Percentiles rank a stretch among this genome's conserved stretches.
Conservation (phyloP, 2,113 vertebrate genomes). For the Ctenodactylus gundi region DNA sequence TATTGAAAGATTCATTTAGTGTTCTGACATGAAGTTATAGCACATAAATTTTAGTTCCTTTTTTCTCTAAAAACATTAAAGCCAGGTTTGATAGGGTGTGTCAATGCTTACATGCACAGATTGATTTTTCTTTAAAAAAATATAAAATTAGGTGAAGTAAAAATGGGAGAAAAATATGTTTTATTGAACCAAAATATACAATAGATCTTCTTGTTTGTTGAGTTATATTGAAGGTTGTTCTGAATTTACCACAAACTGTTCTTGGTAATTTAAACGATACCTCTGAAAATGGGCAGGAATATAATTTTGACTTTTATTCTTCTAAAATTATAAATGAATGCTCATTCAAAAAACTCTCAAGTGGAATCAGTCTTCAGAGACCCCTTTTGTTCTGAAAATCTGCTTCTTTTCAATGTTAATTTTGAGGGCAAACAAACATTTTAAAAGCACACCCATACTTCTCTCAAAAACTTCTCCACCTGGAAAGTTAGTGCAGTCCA, state of each 20-base stretch:
- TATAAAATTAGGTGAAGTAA: background rate
- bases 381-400: background rate
- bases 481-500: background rate
- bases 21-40: conserved; percentile 14
- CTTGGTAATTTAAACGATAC: conserved; percentile 29
- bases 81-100: background rate
- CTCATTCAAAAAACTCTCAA: background rate
- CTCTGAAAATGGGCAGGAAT: background rate
- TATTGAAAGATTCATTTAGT: conserved; percentile 49
- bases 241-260: background rate
- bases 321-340: background rate
- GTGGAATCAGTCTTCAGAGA: background rate
- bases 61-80: background rate
- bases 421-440: background rate
- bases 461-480: background rate
- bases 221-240: background rate
- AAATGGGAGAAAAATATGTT: background rate
- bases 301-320: conserved; percentile 20
- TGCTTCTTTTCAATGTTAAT: conserved; percentile 7
- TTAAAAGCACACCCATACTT: background rate
- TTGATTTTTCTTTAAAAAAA: background rate
- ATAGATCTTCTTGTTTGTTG: background rate
- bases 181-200: conserved; percentile 17
- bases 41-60: conserved; percentile 34
- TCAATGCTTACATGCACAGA: background rate